Evolutionary conservation across 2,888 invertebrate genomes (phyloP), one percentile per base, ranked within the genome.

Genomic region (Melanostoma mellinum): DNA sequence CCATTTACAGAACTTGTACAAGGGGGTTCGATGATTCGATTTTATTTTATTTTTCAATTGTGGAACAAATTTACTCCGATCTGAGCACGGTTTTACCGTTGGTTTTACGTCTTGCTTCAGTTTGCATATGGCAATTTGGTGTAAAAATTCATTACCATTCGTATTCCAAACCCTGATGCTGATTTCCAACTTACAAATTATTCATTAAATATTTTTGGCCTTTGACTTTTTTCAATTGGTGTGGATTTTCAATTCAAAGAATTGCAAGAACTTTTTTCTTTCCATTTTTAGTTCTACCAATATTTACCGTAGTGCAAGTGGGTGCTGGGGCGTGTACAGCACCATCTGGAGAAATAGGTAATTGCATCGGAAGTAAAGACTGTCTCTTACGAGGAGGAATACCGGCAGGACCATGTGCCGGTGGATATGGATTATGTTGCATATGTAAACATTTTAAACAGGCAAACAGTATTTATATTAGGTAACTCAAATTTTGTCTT

Each of bases 221-320:
- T 20, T 20, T 20, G 33, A 35, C 8, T 10, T 40, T 20, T 46
- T 44, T 60, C 9, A 6, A 9, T 44, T 30, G 3, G 8, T 32
- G 6, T 8, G n/a, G 32, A 42, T 42, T 3, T 8, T 60, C 42
- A 60, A 60, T n/a, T 20, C 3, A 6, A 38, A 36, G 20, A 20
- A 20, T 20, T 20, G 20, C 20, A 20, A 20, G 20, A 20, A 20
- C 20, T 20, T 2, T n/a, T 33, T 46, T 61, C 69, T 81, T 42
- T 46, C 60, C 10, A 20, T n/a, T 90, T 89, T 8, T 90, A 97
- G 97, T 97, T 90, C 90, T 97, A 6, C 95, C 96, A 0, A 91
- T 97, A 9, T 96, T 97, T 88, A 95, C 96, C 0, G 93, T 96
- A 87, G 94, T 97, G 42, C 95, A 95, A 82, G 95, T 97, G 86